Base-by-base conservation (phyloP, 2,888 invertebrate species). In the Pandemis corylana region DNA sequence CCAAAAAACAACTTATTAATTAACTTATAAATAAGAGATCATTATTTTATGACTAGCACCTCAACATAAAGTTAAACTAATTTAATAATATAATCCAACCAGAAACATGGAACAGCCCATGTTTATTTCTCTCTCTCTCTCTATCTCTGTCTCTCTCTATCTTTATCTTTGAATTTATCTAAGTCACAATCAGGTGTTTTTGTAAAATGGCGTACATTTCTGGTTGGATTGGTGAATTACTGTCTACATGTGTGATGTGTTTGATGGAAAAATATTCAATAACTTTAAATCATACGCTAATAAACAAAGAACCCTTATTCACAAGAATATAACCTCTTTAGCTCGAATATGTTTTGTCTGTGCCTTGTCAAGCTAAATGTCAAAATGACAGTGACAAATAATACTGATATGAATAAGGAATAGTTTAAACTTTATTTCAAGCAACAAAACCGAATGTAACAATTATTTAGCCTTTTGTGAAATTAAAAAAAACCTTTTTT, bases 1-100 rank as follows among this genome's bases (percentile, higher is more conserved):
- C 36, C 7, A 51, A 51, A 46, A 46, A 4, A 46, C 46, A 68
- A 53, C 53, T 66, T 68, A 68, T 2, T 20, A 36, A 20, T 65
- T 53, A 68, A 67, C 42, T 70, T 68, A 76, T 59, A 76, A 46
- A 56, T 20, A 73, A 46, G 72, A 76, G 68, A 76, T 72, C 74
- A 75, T 75, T 62, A 71, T 61, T 15, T 51, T 74, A 76, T 68
- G 65, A 71, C 75, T 75, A 76, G 76, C 76, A 76, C 76, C 76
- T 71, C 64, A 74, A 76, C 44, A 64, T 59, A 71, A 76, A 66
- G 53, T 75, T 13, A 67, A 74, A 65, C 65, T 59, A 69, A 44
- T 53, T 49, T 63, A 70, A 20, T 62, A 49, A 62, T 44, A 61
- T 51, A 46, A 51, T 28, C 44, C 15, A 51, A 59, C 59, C 51